Percentiles rank a stretch among this genome's conserved stretches.
Conservation (phyloP, 1,140 invertebrate genomes). For the Helicoverpa armigera region DNA sequence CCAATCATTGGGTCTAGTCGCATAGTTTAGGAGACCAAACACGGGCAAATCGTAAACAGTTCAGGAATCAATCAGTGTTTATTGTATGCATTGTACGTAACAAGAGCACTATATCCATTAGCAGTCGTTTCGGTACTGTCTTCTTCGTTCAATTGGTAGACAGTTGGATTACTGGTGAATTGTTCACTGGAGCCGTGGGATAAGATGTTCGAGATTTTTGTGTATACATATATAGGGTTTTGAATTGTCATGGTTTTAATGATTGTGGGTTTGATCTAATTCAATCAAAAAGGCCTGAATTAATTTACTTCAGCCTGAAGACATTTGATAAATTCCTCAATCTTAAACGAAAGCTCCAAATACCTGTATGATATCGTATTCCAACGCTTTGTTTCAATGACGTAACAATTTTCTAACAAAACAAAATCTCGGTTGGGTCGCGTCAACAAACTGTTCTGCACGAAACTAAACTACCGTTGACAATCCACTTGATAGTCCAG, state of each 20-base stretch:
- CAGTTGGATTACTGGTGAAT: slow-evolving; percentile 21
- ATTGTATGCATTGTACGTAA: slow-evolving; percentile 43
- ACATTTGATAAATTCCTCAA: too few species aligned
- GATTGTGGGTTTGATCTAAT: background rate
- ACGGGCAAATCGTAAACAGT: slow-evolving; percentile 47
- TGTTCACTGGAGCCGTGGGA: background rate
- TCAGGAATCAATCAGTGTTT: slow-evolving; percentile 37
- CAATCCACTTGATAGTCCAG: slow-evolving; percentile 8
- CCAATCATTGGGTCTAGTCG: slow-evolving; percentile 31
- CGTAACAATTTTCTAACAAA: background rate
- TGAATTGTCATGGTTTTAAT: background rate
- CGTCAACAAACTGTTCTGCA: slow-evolving; percentile 14
- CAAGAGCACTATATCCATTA: slow-evolving; percentile 40
- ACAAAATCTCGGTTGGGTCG: background rate
- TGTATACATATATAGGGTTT: background rate
- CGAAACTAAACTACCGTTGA: slow-evolving; percentile 32
- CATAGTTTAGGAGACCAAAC: slow-evolving; percentile 41
- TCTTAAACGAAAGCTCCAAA: too few species aligned
- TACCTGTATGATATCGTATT: too few species aligned
- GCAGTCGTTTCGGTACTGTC: slow-evolving; percentile 2
- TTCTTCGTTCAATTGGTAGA: slow-evolving; percentile 22
- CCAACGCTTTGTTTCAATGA: too few species aligned
- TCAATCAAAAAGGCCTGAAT: too few species aligned
- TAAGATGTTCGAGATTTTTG: background rate
- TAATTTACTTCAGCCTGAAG: too few species aligned